Evolutionary conservation across 1,140 invertebrate genomes (phyloP).

Genomic region (Pemphigus obesinymphae): DNA sequence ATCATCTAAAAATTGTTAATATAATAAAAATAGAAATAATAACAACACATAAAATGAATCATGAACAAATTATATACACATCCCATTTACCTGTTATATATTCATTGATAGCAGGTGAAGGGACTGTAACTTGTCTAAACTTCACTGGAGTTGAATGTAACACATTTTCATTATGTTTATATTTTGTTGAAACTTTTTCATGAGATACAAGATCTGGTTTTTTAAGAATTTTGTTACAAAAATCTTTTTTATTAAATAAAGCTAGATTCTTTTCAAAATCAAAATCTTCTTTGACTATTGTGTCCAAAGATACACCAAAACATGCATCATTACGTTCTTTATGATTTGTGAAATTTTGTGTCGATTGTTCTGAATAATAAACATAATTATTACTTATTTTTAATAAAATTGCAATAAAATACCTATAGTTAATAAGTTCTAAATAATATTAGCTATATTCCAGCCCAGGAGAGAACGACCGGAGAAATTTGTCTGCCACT

Average conservation of each 20-base stretch:
- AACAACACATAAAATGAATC: neutral
- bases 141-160: slow-evolving; percentile 62
- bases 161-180: slow-evolving; percentile 80
- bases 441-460: too few relatives aligned
- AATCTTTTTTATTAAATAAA: slow-evolving; percentile 75
- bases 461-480: too few relatives aligned
- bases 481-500: too few relatives aligned
- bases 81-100: slow-evolving; percentile 63
- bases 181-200: slow-evolving; percentile 54
- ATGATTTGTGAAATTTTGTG: slow-evolving; percentile 52
- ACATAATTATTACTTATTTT: neutral
- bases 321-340: slow-evolving; percentile 57
- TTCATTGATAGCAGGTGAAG: slow-evolving; percentile 59
- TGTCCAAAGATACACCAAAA: slow-evolving; percentile 60
- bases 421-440: too few relatives aligned
- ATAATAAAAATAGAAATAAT: neutral
- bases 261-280: slow-evolving; percentile 92
- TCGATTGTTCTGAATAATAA: slow-evolving; percentile 47
- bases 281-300: slow-evolving; percentile 69
- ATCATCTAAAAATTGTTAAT: slow-evolving; percentile 56
- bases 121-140: slow-evolving; percentile 67
- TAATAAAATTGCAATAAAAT: too few relatives aligned
- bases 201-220: slow-evolving; percentile 61
- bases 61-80: neutral
- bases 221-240: slow-evolving; percentile 43